These are phyloP conservation scores for Hycleus phaleratus DNA, from an alignment of 1,140 invertebrate species.

Conservation along the genomic window DNA sequence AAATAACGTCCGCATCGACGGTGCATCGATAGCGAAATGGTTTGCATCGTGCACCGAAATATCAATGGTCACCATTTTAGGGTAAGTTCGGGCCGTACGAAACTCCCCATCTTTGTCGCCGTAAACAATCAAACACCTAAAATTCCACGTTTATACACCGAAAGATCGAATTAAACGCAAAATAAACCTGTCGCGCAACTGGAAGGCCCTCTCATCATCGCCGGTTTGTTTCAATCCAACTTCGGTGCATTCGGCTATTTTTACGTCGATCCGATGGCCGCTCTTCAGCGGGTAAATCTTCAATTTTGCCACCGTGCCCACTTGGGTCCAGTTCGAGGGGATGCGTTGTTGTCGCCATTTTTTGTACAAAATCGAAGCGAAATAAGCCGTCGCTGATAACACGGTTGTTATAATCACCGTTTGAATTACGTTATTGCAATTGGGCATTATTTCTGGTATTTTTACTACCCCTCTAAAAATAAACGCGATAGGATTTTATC, in stretches of 20 bases:
- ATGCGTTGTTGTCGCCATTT: not conserved
- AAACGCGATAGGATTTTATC: no score
- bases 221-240: slow-evolving; percentile 27
- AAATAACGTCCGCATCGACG: slow-evolving; percentile 34
- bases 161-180: no score
- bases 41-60: slow-evolving; percentile 31
- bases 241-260: slow-evolving; percentile 29
- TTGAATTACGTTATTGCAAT: no score
- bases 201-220: slow-evolving; percentile 22
- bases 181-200: slow-evolving; percentile 33
- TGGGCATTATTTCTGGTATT: no score
- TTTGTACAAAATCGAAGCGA: no score
- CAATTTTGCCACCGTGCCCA: slow-evolving; percentile 32
- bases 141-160: not conserved
- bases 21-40: slow-evolving; percentile 34
- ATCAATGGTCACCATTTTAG: slow-evolving; percentile 36
- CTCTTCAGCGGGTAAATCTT: slow-evolving; percentile 38
- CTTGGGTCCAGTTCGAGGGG: slow-evolving; percentile 31
- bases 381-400: no score
- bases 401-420: no score
- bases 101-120: slow-evolving; percentile 32
- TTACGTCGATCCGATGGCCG: slow-evolving; percentile 31
- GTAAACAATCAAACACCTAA: slow-evolving; percentile 33
- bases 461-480: no score
- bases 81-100: slow-evolving; percentile 31